Evolutionary conservation across 2,797 vertebrate genomes (phyloP).

Genomic region (Cheirogaleus major): DNA sequence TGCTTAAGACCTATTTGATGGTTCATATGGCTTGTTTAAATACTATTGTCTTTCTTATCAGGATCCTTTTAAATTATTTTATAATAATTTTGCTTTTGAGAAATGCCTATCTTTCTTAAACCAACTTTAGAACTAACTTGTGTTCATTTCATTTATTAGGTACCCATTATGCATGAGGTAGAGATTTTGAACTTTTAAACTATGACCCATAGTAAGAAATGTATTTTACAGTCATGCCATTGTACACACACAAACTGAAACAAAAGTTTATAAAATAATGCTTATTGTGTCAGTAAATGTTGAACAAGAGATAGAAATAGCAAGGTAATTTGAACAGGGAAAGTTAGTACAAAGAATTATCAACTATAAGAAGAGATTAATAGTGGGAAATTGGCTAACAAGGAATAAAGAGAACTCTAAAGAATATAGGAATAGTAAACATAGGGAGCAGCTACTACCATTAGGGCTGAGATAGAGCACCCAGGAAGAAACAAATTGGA

Average conservation of each 20-base stretch:
- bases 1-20: neutral
- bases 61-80: neutral
- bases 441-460: neutral
- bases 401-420: neutral
- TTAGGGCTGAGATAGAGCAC: neutral
- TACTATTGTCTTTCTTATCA: neutral
- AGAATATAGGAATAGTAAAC: neutral
- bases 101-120: neutral
- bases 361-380: neutral
- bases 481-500: neutral
- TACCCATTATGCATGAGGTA: neutral
- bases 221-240: neutral
- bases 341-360: neutral
- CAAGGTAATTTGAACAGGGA: neutral
- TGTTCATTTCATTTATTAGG: neutral
- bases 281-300: neutral
- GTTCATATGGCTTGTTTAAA: neutral
- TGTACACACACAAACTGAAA: neutral
- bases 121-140: neutral
- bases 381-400: neutral
- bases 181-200: neutral
- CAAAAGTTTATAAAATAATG: neutral
- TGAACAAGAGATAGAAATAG: neutral
- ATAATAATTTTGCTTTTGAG: neutral
- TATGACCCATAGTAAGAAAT: neutral